Base-by-base conservation (phyloP, 2,888 invertebrate species). In the Lochmaea crataegi region DNA sequence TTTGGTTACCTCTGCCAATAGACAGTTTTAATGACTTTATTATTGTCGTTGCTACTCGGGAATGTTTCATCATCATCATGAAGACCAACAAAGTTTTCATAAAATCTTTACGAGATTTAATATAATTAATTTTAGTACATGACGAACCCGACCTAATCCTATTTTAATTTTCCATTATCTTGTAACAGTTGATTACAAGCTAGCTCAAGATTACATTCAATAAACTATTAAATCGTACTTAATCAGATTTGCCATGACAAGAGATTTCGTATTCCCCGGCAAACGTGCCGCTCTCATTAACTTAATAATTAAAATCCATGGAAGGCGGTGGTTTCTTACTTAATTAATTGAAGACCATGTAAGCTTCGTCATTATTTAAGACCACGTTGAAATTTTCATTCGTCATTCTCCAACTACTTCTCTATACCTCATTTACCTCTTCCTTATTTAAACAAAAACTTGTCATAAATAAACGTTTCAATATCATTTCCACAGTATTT, bases 181-280 rank as follows among this genome's bases (percentile, higher is more conserved):
- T 38, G 16, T 68, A 68, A 68, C 38, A 60, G 74, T 77, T 80
- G 78, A 79, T 78, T 77, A 41, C 72, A 65, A 74, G 61, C 72
- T 67, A 77, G 76, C 77, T 76, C 76, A 76, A 76, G 79, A 81
- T 81, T 81, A 79, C 76, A 76, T 78, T 82, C 78, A 80, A 80
- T 81, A 80, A 81, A 81, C 82, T 81, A 81, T 82, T 82, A 82
- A 75, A 69, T 65, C 58, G 58, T 61, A 57, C 56, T 67, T 80
- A 79, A 80, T 81, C 78, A 78, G 78, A 81, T 81, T 82, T 78
- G 79, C 77, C 79, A 76, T 82, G 81, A 82, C 80, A 77, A 74
- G 80, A 74, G 75, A 76, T 79, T 80, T 80, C 68, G 67, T 48
- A 74, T 66, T 77, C 66, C 65, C 74, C 70, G 66, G 77, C 77